Percentiles rank a stretch among this genome's conserved stretches.
Conservation (phyloP, 2,797 vertebrate species). For the Anas bahamensis region DNA sequence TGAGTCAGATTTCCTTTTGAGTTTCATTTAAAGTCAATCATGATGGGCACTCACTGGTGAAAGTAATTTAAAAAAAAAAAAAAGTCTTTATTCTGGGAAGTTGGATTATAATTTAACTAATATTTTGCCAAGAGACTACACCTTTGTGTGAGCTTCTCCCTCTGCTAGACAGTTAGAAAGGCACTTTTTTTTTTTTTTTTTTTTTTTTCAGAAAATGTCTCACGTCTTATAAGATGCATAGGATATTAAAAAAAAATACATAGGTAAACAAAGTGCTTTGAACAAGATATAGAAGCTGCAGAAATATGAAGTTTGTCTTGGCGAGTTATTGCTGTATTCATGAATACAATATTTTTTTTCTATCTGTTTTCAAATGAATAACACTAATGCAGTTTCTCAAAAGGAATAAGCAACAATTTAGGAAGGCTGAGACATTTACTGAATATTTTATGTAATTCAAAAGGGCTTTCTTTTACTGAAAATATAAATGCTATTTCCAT, state of each 20-base stretch:
- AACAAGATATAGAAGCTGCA: neutral
- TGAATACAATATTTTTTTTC: neutral
- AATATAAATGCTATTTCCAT: neutral
- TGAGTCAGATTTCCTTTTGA: neutral
- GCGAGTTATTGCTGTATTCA: neutral
- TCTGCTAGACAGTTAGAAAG: neutral
- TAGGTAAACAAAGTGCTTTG: neutral
- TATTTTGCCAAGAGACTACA: neutral
- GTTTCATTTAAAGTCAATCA: neutral
- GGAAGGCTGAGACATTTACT: neutral
- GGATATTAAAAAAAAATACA: neutral
- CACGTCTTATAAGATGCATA: neutral
- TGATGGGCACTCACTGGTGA: neutral
- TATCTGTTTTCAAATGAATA: neutral
- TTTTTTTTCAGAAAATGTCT: neutral
- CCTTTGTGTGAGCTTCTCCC: neutral
- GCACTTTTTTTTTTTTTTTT: neutral
- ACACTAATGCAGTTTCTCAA: neutral
- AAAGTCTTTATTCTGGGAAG: neutral
- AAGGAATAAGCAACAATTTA: neutral
- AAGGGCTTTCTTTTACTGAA: neutral
- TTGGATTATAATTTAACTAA: neutral
- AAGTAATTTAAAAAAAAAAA: neutral
- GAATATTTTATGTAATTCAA: neutral
- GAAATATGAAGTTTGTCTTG: neutral